phyloP scores from a whole-genome alignment of 2,797 vertebrate genomes.

The Betta splendens region DNA sequence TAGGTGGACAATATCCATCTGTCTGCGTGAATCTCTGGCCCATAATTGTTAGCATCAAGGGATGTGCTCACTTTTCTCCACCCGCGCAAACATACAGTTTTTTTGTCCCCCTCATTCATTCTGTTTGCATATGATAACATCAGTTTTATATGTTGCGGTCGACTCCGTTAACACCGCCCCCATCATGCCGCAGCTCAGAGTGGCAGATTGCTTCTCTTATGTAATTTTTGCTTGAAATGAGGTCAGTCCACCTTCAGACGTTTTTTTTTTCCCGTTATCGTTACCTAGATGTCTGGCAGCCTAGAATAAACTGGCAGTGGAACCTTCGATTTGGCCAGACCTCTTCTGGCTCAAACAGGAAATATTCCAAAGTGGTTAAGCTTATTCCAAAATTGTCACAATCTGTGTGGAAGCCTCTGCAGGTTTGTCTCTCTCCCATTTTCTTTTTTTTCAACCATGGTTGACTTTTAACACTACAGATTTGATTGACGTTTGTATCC shows the following conservation, averaged over 20 bases:
- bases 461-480: conserved; percentile 26
- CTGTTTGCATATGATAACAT: conserved; percentile 41
- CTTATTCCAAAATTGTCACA: conserved; percentile 16
- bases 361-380: conserved; percentile 3
- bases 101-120: background rate
- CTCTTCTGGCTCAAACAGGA: conserved; percentile 28
- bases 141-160: conserved; percentile 37
- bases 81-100: conserved; percentile 15
- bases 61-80: conserved; percentile 39
- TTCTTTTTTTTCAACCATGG: background rate
- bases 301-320: conserved; percentile 23
- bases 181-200: conserved; percentile 27
- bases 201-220: conserved; percentile 45
- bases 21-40: conserved; percentile 51
- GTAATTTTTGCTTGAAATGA: conserved; percentile 57
- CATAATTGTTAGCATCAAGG: conserved; percentile 69
- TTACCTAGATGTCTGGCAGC: conserved; percentile 45
- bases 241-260: conserved; percentile 36
- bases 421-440: conserved; percentile 8
- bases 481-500: conserved; percentile 47
- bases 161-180: conserved; percentile 14
- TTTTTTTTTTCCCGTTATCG: conserved; percentile 56
- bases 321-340: conserved; percentile 36
- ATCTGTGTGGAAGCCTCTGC: background rate
- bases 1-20: conserved; percentile 53